Conservation (phyloP, 1,140 invertebrate genomes). For the Hirudo medicinalis region DNA sequence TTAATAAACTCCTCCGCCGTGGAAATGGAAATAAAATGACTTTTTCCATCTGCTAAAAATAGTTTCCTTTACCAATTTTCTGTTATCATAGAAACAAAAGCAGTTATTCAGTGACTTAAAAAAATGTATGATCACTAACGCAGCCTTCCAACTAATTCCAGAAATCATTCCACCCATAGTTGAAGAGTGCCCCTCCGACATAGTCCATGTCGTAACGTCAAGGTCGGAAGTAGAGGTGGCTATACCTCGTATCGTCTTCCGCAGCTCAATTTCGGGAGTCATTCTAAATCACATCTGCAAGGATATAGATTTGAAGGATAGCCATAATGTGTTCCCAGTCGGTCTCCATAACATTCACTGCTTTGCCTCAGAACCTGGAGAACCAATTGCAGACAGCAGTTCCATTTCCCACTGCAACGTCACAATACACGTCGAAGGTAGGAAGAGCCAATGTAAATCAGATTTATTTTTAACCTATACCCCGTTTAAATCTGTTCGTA, state of each 20-base stretch:
- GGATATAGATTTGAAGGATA: not conserved
- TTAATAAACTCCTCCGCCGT: too few species aligned
- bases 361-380: not conserved
- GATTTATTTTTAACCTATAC: too few species aligned
- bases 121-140: too few species aligned
- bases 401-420: not conserved
- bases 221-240: not conserved
- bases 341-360: not conserved
- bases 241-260: not conserved
- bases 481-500: not conserved
- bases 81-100: too few species aligned
- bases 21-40: too few species aligned
- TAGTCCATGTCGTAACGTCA: not conserved
- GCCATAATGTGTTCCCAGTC: not conserved
- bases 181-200: not conserved
- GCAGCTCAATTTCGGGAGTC: not conserved
- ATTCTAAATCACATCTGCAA: not conserved
- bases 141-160: not conserved
- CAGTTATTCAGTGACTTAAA: too few species aligned
- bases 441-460: not conserved
- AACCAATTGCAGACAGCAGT: not conserved
- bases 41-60: too few species aligned
- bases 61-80: too few species aligned
- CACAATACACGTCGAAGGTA: not conserved
- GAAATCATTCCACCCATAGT: constrained; percentile 11